Evolutionary conservation across 2,797 vertebrate genomes (phyloP).

Genomic region (Sebastiscus albofasciatus): DNA sequence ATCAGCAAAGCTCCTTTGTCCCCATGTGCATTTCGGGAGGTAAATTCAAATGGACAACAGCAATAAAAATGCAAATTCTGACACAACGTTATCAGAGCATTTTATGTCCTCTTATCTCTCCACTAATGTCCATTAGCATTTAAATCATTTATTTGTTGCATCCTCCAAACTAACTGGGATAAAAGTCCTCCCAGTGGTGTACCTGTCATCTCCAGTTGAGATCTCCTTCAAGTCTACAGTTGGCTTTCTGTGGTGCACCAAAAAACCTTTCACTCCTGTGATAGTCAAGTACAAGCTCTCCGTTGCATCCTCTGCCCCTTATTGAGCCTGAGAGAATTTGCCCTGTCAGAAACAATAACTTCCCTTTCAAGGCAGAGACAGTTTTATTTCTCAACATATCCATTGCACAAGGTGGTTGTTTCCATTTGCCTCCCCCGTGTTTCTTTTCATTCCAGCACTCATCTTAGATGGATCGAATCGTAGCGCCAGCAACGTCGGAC

Average conservation of each 20-base stretch:
- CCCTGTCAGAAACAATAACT: conserved; percentile 77
- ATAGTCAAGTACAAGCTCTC: conserved; percentile 28
- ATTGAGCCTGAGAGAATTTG: conserved; percentile 63
- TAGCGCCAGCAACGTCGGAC: conserved; percentile 45
- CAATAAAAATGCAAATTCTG: conserved; percentile 80
- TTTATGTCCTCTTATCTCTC: conserved; percentile 51
- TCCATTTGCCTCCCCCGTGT: conserved; percentile 55
- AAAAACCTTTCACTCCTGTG: conserved; percentile 33
- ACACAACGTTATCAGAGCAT: conserved; percentile 47
- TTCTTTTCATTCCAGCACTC: conserved; percentile 54
- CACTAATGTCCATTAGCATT: conserved; percentile 55
- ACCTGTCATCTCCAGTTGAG: conserved; percentile 47
- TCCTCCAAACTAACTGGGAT: conserved; percentile 47
- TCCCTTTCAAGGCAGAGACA: conserved; percentile 58
- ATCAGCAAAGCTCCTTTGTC: neutral
- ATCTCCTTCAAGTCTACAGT: conserved; percentile 38
- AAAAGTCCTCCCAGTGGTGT: conserved; percentile 47
- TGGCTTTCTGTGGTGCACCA: conserved; percentile 21
- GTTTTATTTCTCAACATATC: conserved; percentile 64
- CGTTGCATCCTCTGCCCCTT: conserved; percentile 34
- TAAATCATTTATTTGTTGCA: conserved; percentile 51
- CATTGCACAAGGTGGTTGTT: conserved; percentile 64
- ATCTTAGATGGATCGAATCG: conserved; percentile 60
- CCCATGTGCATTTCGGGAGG: conserved; percentile 6
- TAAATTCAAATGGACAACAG: conserved; percentile 64